Conservation (phyloP, 2,113 vertebrate species). For the Fukomys damarensis region DNA sequence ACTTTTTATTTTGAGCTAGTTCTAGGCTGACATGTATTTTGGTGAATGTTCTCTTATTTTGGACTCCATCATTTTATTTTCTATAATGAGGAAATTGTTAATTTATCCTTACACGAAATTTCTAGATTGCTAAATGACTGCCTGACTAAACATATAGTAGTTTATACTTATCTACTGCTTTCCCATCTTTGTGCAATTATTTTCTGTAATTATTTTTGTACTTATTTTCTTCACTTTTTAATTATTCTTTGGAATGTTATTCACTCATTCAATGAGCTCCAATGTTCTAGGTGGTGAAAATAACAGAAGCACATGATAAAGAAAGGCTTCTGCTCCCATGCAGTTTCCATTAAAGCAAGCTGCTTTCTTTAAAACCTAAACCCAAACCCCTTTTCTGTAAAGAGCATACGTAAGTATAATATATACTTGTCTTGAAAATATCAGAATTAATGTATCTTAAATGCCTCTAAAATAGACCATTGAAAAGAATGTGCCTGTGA, state of each 20-base stretch:
- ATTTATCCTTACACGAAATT: background rate
- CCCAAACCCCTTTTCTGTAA: background rate
- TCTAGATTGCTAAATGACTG: background rate
- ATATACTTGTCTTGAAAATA: background rate
- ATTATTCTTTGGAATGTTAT: slow-evolving; percentile 7
- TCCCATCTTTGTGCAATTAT: background rate
- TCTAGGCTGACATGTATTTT: slow-evolving; percentile 33
- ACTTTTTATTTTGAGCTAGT: background rate
- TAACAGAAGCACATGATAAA: background rate
- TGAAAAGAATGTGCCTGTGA: background rate
- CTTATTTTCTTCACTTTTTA: background rate
- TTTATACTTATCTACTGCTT: background rate
- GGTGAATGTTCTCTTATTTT: slow-evolving; percentile 4
- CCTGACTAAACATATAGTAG: background rate
- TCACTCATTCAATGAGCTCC: background rate
- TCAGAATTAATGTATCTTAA: background rate
- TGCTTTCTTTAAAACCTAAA: background rate
- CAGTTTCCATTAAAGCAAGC: background rate
- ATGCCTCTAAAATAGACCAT: background rate
- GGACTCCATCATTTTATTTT: slow-evolving; percentile 44
- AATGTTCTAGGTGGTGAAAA: background rate
- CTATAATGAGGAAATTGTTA: background rate
- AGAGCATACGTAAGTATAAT: background rate
- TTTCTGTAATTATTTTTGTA: slow-evolving; percentile 48
- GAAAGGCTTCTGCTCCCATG: background rate